Base-by-base conservation (phyloP, 2,888 invertebrate genomes). In the Philereme vetulata region DNA sequence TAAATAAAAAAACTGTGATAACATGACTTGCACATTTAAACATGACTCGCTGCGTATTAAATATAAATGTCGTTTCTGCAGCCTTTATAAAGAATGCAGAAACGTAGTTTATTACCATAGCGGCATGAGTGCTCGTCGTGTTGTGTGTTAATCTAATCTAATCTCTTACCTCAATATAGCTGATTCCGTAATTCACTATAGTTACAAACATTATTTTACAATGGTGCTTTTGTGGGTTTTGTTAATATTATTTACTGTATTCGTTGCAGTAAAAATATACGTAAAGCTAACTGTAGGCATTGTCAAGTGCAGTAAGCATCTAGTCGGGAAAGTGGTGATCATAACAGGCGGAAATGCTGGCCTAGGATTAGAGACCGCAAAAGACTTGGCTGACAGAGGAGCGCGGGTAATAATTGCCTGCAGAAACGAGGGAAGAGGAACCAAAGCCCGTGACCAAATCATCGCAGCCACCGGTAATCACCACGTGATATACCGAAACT, bases 311-410 rank as follows among this genome's bases (percentile, higher is more conserved):
- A 85, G 80, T 56, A 79, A 69, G 60, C 85, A 86, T 72, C 72
- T 97, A 94, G 93, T 95, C 49, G 97, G 96, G 4, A 97, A 97
- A 91, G 96, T 96, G 4, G 96, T 96, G n/a, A 93, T 98, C 53
- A 93, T 98, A 40, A 98, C 97, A 8, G 98, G 97, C 32, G 96
- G 95, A 51, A 97, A 95, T 68, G 93, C 95, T 66, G 97, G 97
- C 5, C 96, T 96, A 72, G 97, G 96, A 44, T 95, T 94, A 73
- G 96, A 96, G 78, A 96, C 96, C 0, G 94, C 95, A 0, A 93
- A 93, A 67, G 94, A 96, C 74, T 77, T 96, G 53, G 96, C 96
- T 0, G 94, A 93, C 60, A 90, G 95, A 75, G 96, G 96, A 11
- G 97, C 96, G 0, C 93, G 94, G 61, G 93, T 97, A 5, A 95